Conservation (phyloP, 1,140 invertebrate genomes). For the Drosophila tristis region DNA sequence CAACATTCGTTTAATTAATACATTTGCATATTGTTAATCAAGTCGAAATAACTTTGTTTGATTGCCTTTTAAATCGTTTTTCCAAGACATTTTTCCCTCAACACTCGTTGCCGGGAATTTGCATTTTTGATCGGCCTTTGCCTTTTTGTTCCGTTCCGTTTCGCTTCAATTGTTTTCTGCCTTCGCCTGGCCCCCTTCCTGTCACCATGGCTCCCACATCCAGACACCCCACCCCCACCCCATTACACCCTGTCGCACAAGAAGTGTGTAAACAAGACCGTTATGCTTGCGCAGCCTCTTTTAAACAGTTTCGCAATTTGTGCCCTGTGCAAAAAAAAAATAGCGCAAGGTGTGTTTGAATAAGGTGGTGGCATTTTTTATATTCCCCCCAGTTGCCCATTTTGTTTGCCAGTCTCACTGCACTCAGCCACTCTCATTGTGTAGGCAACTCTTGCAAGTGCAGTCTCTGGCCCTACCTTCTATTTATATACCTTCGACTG, state of each 20-base stretch:
- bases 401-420: too few species aligned
- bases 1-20: conserved; percentile 25
- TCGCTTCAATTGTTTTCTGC: too few species aligned
- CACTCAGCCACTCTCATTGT: too few species aligned
- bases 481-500: conserved; percentile 49
- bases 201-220: too few species aligned
- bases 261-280: conserved; percentile 5
- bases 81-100: neutral
- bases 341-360: too few species aligned
- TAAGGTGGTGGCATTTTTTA: neutral
- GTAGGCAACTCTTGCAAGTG: conserved; percentile 12
- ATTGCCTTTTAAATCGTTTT: too few species aligned
- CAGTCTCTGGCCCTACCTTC: conserved; percentile 32
- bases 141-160: too few species aligned
- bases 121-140: too few species aligned
- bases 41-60: neutral
- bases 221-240: too few species aligned
- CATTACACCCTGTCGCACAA: too few species aligned
- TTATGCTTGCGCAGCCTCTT: conserved; percentile 4
- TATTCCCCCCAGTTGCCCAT: neutral
- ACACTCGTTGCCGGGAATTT: too few species aligned
- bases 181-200: too few species aligned
- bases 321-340: conserved; percentile 25
- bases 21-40: conserved; percentile 23
- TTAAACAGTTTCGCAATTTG: conserved; percentile 28